Evolutionary conservation across 2,797 vertebrate genomes (phyloP).

Genomic region (Channa striata): DNA sequence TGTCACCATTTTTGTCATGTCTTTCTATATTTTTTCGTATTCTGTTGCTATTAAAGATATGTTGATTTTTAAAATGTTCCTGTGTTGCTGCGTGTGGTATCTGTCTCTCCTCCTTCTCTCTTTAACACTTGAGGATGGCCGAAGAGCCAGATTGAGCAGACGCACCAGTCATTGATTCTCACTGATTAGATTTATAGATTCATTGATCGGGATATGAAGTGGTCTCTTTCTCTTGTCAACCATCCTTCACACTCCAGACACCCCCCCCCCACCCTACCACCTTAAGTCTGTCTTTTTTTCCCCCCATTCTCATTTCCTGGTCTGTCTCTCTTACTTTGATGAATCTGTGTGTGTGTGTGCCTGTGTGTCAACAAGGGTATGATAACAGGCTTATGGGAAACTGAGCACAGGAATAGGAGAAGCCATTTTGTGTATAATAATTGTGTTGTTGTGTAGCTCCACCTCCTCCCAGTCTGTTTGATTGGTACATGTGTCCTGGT

Average conservation of each 20-base stretch:
- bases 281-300: not conserved
- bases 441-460: constrained; percentile 37
- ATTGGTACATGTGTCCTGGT: constrained; percentile 41
- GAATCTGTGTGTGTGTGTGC: constrained; percentile 38
- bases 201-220: constrained; percentile 75
- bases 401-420: constrained; percentile 30
- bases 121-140: constrained; percentile 49
- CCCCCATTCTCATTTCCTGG: constrained; percentile 68
- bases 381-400: constrained; percentile 62
- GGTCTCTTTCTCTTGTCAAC: constrained; percentile 57
- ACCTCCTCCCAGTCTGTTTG: constrained; percentile 32
- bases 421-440: constrained; percentile 57
- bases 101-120: constrained; percentile 38
- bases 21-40: constrained; percentile 75
- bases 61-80: constrained; percentile 77
- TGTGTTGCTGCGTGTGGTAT: constrained; percentile 46
- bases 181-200: constrained; percentile 79
- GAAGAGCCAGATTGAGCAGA: constrained; percentile 42
- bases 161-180: constrained; percentile 62
- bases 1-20: constrained; percentile 75
- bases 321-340: constrained; percentile 60
- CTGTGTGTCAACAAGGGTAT: constrained; percentile 56
- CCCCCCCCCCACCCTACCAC: not conserved
- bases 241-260: constrained; percentile 46
- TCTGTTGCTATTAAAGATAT: constrained; percentile 83